Evolutionary conservation across 2,888 invertebrate genomes (phyloP), one percentile per base, ranked within the genome.

Genomic region (Cephonodes hylas): DNA sequence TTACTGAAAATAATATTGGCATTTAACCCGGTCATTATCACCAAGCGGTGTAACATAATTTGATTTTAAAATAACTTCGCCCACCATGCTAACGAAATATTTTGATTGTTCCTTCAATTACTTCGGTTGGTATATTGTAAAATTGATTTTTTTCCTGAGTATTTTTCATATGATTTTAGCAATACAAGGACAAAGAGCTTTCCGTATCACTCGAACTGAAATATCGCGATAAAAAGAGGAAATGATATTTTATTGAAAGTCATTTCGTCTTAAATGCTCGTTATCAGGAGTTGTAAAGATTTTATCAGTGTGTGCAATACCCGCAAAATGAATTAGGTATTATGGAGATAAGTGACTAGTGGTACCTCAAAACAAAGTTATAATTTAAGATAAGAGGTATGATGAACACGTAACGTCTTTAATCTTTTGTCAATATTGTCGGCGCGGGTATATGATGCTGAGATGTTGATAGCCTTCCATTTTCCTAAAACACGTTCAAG

Each of bases 361-460:
- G 25, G 6, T 27, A 44, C 42, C 44, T 59, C 27, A 44, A 59
- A 44, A 59, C 58, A 59, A 42, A 44, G 58, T 27, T 59, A 44
- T 59, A 59, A 59, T 59, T 59, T 71, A 74, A 81, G 88, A 88
- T 88, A 88, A 85, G 80, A 78, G 70, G 74, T 73, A 78, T 76
- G 77, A 76, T 75, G 68, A 67, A 73, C 67, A 71, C 74, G 71
- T 74, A 71, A 80, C 70, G 71, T 65, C 65, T 71, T 64, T 85
- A 88, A 89, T 90, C 90, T 89, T 86, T 80, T 79, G 91, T 88
- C 85, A 89, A 91, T 84, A 88, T 85, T 80, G 82, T 76, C 76
- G 69, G 71, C 67, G 78, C 71, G 68, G 67, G 57, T 82, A 81
- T 83, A 81, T 77, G 77, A 80, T 66, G 73, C 68, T 60, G 72